Conservation (phyloP, 2,888 invertebrate species). For the Podabrus alpinus region DNA sequence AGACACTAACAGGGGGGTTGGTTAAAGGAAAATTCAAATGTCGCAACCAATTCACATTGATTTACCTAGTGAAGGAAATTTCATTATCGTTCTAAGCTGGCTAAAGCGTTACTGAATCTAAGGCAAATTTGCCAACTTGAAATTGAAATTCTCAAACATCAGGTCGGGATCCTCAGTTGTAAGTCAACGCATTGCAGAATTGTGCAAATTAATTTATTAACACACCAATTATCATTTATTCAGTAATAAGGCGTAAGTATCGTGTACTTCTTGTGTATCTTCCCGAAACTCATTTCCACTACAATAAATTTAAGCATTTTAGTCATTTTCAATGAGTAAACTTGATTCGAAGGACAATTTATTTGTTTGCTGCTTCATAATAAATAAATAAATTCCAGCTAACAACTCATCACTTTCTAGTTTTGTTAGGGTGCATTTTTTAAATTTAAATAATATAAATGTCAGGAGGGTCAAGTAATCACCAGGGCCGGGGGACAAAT, state of each 20-base stretch:
- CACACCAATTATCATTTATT: not conserved
- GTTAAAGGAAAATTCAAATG: conserved; percentile 24
- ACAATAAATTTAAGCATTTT: not conserved
- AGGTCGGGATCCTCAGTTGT: not conserved
- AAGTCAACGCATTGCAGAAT: not conserved
- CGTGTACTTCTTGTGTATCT: not conserved
- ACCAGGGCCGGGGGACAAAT: too few relatives aligned
- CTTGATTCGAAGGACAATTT: not conserved
- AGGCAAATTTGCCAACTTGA: conserved; percentile 12
- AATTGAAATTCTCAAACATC: conserved; percentile 10
- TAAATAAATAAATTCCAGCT: not conserved
- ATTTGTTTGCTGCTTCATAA: not conserved
- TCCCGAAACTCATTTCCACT: not conserved
- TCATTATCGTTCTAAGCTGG: conserved; percentile 21
- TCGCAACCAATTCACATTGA: conserved; percentile 26
- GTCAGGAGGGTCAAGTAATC: not conserved
- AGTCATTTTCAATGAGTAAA: not conserved
- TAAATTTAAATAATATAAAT: not conserved
- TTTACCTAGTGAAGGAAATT: conserved; percentile 27
- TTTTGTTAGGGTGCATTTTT: not conserved
- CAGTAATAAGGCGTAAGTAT: not conserved
- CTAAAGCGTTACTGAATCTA: conserved; percentile 18
- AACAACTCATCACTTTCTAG: not conserved
- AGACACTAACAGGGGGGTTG: conserved; percentile 1
- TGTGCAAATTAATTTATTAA: not conserved